Base-by-base conservation (phyloP, 2,797 vertebrate genomes). In the Tympanoctomys barrerae region DNA sequence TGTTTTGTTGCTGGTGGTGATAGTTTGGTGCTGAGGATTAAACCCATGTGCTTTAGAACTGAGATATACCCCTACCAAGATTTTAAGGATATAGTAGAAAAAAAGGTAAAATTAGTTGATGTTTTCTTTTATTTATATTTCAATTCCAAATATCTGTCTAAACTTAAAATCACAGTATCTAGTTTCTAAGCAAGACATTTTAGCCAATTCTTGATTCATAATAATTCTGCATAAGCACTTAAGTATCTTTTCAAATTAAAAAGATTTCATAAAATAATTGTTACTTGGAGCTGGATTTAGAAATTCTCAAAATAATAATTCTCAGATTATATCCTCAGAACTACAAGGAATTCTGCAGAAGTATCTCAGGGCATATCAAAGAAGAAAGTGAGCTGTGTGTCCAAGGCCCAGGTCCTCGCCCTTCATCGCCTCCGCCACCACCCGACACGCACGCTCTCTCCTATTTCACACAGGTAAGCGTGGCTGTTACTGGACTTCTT, bases 91-190 rank as follows among this genome's bases (percentile, higher is more conserved):
- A 89, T 57, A 62, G 12, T 91, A n/a, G 42, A 68, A 91, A 91
- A 91, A 91, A 91, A 75, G 49, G 19, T 28, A 82, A 80, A 24
- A 62, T 81, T 94, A 33, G 88, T 93, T 64, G n/a, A 64, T 82
- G n/a, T 61, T 54, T 91, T 91, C 39, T 84, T 93, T 91, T 62
- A 83, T 80, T 88, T 96, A 84, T 80, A 46, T 59, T 75, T 95
- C 46, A 93, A 83, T 83, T 71, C 52, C 6, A n/a, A 79, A 94
- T 81, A 89, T 62, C 46, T 36, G 16, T 7, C 7, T 91, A 75
- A 68, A 68, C 24, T 90, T 88, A 87, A 22, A 95, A 96, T 61
- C 75, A 81, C n/a, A 85, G 62, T 28, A 26, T 0, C 46, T 89
- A 61, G 24, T 94, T 84, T 86, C 68, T 91, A 84, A 80, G 8